Conservation (phyloP, 2,797 vertebrate species). For the Muraenolepis orangiensis region DNA sequence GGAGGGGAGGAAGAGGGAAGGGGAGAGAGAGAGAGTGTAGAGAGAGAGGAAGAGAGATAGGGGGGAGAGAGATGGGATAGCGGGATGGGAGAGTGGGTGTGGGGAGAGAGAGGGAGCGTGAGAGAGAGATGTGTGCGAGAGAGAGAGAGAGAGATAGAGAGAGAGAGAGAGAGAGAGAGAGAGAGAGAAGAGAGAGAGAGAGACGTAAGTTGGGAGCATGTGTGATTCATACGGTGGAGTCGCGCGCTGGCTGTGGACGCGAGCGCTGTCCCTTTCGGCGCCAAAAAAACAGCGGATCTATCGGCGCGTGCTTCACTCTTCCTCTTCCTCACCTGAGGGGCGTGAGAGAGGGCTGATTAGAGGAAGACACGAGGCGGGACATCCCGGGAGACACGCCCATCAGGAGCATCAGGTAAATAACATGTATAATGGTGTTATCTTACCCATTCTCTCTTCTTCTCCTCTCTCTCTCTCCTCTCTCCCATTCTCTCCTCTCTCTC, state of each 20-base stretch:
- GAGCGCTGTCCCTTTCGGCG: slow-evolving; percentile 75
- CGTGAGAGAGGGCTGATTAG: too few species aligned
- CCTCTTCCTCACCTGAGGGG: slow-evolving; percentile 3
- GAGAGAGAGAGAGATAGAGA: neutral
- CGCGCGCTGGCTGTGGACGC: slow-evolving; percentile 52
- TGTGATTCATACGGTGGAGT: slow-evolving; percentile 72
- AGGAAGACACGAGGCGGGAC: slow-evolving; percentile 44
- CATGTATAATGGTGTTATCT: too few species aligned
- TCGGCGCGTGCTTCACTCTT: slow-evolving; percentile 20
- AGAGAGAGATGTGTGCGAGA: neutral
- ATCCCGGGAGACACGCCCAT: slow-evolving; percentile 13
- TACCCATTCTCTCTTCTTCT: too few species aligned
- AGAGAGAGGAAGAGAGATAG: neutral
- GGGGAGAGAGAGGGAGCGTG: too few species aligned
- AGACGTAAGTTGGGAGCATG: slow-evolving; percentile 61
- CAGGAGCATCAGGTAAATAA: neutral
- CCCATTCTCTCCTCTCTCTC: too few species aligned
- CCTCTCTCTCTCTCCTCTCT: too few species aligned
- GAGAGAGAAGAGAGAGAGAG: neutral
- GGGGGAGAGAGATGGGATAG: too few species aligned
- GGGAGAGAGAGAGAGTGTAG: neutral
- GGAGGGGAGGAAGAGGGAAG: neutral
- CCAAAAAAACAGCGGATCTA: slow-evolving; percentile 47
- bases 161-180: neutral
- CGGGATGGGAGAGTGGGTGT: neutral